Conservation (phyloP, 2,113 vertebrate species). For the Verasper variegatus region DNA sequence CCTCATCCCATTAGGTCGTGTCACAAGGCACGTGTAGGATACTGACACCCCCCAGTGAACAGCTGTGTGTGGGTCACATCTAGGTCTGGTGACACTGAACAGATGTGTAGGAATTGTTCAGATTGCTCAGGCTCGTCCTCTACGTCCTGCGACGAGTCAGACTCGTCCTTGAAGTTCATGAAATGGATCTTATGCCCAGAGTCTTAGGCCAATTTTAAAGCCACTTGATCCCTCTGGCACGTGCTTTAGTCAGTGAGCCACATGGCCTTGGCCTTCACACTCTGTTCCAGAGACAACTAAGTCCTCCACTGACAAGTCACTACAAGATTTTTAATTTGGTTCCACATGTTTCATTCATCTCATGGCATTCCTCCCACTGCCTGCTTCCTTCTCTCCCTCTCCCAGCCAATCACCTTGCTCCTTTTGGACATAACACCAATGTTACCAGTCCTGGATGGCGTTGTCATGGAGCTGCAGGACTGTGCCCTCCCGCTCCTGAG, state of each 20-base stretch:
- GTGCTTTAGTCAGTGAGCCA: not conserved
- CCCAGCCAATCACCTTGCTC: conserved; percentile 89
- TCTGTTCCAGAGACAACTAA: not conserved
- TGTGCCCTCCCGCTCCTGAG: conserved; percentile 93
- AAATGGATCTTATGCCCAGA: conserved; percentile 41
- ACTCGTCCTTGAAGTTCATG: conserved; percentile 56
- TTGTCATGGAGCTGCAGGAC: conserved; percentile 98
- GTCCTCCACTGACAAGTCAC: not conserved
- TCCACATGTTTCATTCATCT: not conserved
- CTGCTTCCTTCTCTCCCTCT: conserved; percentile 75
- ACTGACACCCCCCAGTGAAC: not conserved
- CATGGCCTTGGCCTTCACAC: conserved; percentile 18
- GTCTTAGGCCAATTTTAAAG: conserved; percentile 57
- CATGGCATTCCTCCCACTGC: conserved; percentile 71
- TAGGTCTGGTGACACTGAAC: conserved; percentile 7
- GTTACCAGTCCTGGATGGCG: conserved; percentile 92
- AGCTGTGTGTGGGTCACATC: not conserved
- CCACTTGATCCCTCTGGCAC: conserved; percentile 54
- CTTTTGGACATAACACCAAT: conserved; percentile 95
- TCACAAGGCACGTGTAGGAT: not conserved
- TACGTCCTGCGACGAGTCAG: not conserved
- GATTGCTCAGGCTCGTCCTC: not conserved
- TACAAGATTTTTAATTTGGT: not conserved
- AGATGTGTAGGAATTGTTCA: conserved; percentile 1
- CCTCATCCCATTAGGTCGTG: conserved; percentile 29